A percentile compares a stretch with the other conserved stretches of the same genome.
phyloP scores from a whole-genome alignment of 2,888 invertebrate genomes.

The Hypercompe scribonia region DNA sequence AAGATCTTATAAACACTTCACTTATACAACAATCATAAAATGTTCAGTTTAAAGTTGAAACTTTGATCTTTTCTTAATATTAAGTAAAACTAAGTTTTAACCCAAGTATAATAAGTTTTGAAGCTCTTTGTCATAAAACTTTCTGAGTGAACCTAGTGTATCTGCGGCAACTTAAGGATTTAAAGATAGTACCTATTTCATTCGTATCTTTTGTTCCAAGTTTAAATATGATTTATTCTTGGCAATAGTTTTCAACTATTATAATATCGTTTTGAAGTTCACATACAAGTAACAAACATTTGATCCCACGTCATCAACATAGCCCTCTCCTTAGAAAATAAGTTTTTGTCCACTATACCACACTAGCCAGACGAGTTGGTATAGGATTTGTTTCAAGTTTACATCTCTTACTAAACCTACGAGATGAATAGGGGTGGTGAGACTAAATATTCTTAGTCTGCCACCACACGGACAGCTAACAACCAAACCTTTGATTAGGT shows the following conservation, averaged over 20 bases:
- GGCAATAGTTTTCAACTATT: neutral
- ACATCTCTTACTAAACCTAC: no score
- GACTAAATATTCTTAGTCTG: no score
- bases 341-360: no score
- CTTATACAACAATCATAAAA: no score
- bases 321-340: no score
- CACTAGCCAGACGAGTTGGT: no score
- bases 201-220: neutral
- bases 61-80: neutral
- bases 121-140: neutral
- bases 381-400: no score
- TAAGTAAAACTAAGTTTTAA: neutral
- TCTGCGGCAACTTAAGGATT: neutral
- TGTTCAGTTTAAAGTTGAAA: neutral
- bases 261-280: neutral
- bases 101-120: neutral
- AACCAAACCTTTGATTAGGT: no score
- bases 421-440: no score
- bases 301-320: no score
- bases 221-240: neutral
- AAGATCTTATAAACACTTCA: neutral
- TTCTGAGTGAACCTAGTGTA: neutral
- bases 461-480: no score
- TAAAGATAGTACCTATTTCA: neutral
- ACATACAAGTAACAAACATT: neutral